Percentiles rank a stretch among this genome's conserved stretches.
Evolutionary conservation across 2,888 invertebrate species (phyloP).

Genomic region (Raillietiella orientalis): DNA sequence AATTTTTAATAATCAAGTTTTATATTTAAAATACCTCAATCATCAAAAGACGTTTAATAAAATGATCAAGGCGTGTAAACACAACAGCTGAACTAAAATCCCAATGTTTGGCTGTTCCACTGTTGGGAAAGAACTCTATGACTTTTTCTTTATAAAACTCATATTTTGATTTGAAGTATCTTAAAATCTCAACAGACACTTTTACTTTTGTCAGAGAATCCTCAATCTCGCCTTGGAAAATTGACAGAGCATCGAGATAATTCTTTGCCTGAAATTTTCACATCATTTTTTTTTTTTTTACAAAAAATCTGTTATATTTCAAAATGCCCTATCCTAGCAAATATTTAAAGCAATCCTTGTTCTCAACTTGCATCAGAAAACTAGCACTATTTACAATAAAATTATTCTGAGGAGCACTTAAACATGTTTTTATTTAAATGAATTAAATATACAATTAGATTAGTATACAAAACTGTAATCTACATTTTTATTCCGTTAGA

Average conservation of each 20-base stretch:
- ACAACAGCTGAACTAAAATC: slow-evolving; percentile 51
- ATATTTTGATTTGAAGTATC: slow-evolving; percentile 26
- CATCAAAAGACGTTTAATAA: slow-evolving; percentile 35
- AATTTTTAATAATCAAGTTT: slow-evolving; percentile 2
- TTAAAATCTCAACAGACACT: slow-evolving; percentile 17
- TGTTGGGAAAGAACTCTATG: slow-evolving; percentile 24
- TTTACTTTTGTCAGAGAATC: slow-evolving; percentile 53
- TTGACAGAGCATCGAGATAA: slow-evolving; percentile 59
- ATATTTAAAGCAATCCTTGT: too few species aligned
- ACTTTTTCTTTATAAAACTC: slow-evolving; percentile 33
- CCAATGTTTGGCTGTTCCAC: slow-evolving; percentile 31
- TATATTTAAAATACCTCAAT: slow-evolving; percentile 29
- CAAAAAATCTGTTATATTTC: too few species aligned
- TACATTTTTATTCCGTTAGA: too few species aligned
- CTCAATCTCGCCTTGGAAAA: slow-evolving; percentile 80
- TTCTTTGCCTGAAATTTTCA: slow-evolving; percentile 40
- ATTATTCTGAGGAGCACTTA: too few species aligned
- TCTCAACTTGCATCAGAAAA: too few species aligned
- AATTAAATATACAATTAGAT: too few species aligned
- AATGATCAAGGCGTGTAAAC: slow-evolving; percentile 40
- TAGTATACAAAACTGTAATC: too few species aligned
- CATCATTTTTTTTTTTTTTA: too few species aligned
- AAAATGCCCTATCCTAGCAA: too few species aligned
- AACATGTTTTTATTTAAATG: too few species aligned
- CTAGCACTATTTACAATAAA: too few species aligned